Evolutionary conservation across 2,797 vertebrate species (phyloP).

Genomic region (Hypotaenidia okinawae): DNA sequence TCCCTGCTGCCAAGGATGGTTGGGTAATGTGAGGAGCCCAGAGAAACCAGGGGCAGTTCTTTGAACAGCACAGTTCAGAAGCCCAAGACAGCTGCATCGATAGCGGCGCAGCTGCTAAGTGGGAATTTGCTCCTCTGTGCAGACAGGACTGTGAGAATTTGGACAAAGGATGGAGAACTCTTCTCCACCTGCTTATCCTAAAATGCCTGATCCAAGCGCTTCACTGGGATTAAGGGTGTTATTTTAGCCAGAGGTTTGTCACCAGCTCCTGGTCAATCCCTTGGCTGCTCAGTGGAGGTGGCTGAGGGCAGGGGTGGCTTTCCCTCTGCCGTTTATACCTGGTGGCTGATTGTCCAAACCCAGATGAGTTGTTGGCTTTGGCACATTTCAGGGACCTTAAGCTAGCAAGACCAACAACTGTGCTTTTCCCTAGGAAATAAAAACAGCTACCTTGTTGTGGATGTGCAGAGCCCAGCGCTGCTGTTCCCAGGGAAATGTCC

Average conservation of each 20-base stretch:
- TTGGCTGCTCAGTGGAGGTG: background rate
- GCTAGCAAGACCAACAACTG: background rate
- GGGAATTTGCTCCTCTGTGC: background rate
- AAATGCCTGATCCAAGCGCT: background rate
- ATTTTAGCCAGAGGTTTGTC: background rate
- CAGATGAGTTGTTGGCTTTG: background rate
- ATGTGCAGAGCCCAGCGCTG: background rate
- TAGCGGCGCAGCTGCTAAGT: accelerated
- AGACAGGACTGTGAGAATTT: background rate
- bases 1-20: background rate
- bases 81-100: background rate
- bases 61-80: background rate
- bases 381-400: background rate
- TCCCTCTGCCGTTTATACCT: background rate
- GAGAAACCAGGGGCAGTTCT: background rate
- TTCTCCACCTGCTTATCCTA: background rate
- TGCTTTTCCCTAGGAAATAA: background rate
- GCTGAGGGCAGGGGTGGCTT: background rate
- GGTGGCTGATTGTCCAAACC: background rate
- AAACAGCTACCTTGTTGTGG: accelerated
- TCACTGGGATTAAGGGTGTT: background rate
- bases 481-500: background rate
- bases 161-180: background rate
- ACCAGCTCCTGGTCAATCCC: background rate
- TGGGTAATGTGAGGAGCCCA: background rate